Conservation (phyloP, 2,888 invertebrate species). For the Brenthis daphne region DNA sequence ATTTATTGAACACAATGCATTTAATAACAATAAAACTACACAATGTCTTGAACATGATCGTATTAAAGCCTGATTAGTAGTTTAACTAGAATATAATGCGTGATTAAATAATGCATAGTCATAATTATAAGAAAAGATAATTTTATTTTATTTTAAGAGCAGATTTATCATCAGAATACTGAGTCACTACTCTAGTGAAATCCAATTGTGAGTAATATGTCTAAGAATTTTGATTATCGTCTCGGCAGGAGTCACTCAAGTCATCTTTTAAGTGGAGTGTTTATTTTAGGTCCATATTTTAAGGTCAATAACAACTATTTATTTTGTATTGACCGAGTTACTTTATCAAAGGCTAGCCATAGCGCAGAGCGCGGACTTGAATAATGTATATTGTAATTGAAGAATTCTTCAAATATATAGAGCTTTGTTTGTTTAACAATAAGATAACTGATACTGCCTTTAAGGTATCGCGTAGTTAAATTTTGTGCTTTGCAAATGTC, state of each 20-base stretch:
- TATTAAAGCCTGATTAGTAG: no score
- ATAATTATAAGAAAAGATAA: conserved; percentile 2
- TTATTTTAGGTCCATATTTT: conserved; percentile 16
- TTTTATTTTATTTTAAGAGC: conserved; percentile 1
- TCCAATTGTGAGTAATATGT: conserved; percentile 35
- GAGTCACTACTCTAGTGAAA: conserved; percentile 33
- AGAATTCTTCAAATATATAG: not conserved
- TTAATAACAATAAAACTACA: no score
- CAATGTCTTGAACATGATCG: no score
- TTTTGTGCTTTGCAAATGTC: not conserved
- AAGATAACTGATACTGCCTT: not conserved
- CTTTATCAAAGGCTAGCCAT: not conserved
- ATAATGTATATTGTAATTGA: no score
- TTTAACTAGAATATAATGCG: not conserved
- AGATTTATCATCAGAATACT: conserved; percentile 15
- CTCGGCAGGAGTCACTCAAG: conserved; percentile 15
- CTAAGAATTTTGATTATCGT: conserved; percentile 36
- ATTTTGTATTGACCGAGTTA: conserved; percentile 6
- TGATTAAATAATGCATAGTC: conserved; percentile 3
- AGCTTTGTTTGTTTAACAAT: not conserved
- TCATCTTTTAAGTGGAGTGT: conserved; percentile 20
- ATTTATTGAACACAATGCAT: no score
- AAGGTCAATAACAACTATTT: conserved; percentile 17
- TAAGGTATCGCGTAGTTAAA: not conserved
- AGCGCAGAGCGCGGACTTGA: no score